Evolutionary conservation across 2,113 vertebrate genomes (phyloP).

Genomic region (Bubalus kerabau): DNA sequence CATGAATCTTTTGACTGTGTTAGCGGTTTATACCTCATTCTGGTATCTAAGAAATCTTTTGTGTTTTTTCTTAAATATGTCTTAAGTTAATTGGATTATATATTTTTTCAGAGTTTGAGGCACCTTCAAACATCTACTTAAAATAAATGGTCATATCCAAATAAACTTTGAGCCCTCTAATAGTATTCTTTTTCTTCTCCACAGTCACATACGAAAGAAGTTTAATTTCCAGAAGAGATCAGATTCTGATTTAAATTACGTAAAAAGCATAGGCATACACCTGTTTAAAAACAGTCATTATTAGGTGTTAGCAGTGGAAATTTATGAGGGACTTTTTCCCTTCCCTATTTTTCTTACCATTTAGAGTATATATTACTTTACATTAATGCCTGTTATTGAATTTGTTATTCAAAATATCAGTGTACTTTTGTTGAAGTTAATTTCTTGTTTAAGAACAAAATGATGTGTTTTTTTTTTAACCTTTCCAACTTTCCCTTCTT

Average conservation of each 20-base stretch:
- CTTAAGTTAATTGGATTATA: neutral
- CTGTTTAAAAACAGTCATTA: neutral
- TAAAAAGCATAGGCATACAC: neutral
- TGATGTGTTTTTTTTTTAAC: neutral
- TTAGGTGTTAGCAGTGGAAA: neutral
- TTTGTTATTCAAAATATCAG: neutral
- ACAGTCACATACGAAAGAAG: constrained; percentile 2
- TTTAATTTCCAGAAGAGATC: constrained; percentile 18
- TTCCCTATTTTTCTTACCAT: neutral
- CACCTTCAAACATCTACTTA: neutral
- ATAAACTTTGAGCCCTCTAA: constrained; percentile 13
- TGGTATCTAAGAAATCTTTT: neutral
- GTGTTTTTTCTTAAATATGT: constrained; percentile 6
- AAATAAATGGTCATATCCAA: neutral
- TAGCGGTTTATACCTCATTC: neutral
- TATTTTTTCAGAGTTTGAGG: constrained; percentile 27
- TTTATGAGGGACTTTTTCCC: neutral
- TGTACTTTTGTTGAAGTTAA: neutral
- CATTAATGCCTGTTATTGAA: constrained; percentile 11
- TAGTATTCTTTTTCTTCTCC: constrained; percentile 39
- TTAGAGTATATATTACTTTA: neutral
- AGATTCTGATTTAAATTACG: constrained; percentile 33
- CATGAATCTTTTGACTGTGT: neutral
- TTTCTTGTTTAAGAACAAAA: neutral
- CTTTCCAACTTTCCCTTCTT: neutral